Conservation (phyloP, 2,888 invertebrate species). For the Andrena dorsata region DNA sequence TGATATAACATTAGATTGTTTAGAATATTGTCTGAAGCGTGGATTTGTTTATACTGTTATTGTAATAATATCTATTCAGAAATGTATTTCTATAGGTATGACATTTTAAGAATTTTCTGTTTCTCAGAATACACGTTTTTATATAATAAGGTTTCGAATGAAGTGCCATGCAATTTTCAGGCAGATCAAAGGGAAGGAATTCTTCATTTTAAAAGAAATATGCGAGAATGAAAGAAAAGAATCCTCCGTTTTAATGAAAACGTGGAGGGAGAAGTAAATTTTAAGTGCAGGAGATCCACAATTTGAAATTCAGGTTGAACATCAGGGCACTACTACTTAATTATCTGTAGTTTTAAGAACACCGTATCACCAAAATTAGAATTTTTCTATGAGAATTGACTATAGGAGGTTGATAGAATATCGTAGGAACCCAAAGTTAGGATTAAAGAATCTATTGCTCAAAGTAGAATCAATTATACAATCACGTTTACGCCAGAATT, state of each 20-base stretch:
- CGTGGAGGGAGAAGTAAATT: not conserved
- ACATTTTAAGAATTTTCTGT: not conserved
- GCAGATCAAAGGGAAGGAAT: not conserved
- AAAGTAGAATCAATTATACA: not conserved
- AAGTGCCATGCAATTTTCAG: not conserved
- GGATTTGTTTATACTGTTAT: too few relatives aligned
- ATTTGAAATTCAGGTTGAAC: too few relatives aligned
- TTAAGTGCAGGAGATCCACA: too few relatives aligned
- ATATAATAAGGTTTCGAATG: not conserved
- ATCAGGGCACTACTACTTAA: too few relatives aligned
- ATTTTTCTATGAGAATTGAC: not conserved
- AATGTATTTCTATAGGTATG: not conserved
- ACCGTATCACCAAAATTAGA: too few relatives aligned
- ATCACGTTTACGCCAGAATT: not conserved
- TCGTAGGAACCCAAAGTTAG: not conserved
- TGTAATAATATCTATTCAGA: not conserved
- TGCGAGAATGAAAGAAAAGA: not conserved
- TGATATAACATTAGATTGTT: too few relatives aligned
- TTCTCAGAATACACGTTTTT: not conserved
- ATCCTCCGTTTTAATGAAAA: conserved; percentile 8
- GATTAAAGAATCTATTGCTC: not conserved
- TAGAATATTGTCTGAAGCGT: too few relatives aligned
- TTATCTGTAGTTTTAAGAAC: too few relatives aligned
- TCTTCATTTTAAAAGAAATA: not conserved
- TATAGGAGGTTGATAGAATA: not conserved